Evolutionary conservation across 2,888 invertebrate genomes (phyloP), one percentile per base, ranked within the genome.

Genomic region (Tetanocera ferruginea): DNA sequence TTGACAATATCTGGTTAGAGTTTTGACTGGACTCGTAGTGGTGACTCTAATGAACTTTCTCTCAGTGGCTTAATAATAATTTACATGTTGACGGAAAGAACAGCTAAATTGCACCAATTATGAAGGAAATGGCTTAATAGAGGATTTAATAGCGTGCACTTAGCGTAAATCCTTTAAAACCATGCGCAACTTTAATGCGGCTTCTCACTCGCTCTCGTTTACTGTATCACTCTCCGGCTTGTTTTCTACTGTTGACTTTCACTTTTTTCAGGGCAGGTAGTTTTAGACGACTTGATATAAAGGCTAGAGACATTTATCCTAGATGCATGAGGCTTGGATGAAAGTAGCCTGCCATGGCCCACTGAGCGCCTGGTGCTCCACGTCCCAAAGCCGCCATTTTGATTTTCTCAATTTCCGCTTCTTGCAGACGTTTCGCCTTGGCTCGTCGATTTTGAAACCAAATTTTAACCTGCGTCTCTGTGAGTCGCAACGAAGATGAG

Each of bases 401-500:
- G 87, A 98, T 92, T 91, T 98, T 98, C 91, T 99, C 98, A 79
- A 98, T 93, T 91, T 98, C 98, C 79, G 98, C 98, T 90, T 99
- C 99, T 90, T 98, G 98, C 28, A 99, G 93, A 34, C 98, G 94
- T 91, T 98, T 98, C 88, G 97, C 97, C 91, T 98, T 99, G 82
- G 98, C 98, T 67, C 96, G 93, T n/a, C 97, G 93, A 89, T 97
- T 97, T 92, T 97, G 96, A 90, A 97, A 97, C 96, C 96, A 97
- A 87, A 97, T 97, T 92, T 97, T 97, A 86, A 97, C 97, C 92
- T 97, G 97, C 3, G 97, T 97, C 90, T 97, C 97, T 0, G 97
- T 97, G 76, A 99, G 92, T 87, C 97, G 95, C 77, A 99, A 91
- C 0, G 97, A 97, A 9, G 96, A 96, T 0, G 98, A 98, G 91